These are phyloP conservation scores for Centropyge bicolor DNA, from an alignment of 2,797 vertebrate species.

Conservation along the genomic window DNA sequence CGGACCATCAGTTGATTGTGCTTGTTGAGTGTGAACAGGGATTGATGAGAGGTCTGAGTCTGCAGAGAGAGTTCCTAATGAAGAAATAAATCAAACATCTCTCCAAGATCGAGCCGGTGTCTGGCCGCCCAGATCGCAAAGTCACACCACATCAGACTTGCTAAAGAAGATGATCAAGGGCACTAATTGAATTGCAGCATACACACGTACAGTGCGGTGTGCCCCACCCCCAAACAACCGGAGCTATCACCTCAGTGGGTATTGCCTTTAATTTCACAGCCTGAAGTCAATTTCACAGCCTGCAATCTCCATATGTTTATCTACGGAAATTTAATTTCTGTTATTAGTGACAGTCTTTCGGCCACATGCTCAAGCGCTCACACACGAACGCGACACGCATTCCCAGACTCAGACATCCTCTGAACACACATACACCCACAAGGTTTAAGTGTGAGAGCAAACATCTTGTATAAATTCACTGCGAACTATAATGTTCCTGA, in stretches of 20 bases:
- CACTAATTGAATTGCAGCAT: slow-evolving; percentile 82
- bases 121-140: slow-evolving; percentile 53
- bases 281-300: slow-evolving; percentile 85
- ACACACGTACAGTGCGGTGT: slow-evolving; percentile 55
- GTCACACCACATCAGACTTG: slow-evolving; percentile 76
- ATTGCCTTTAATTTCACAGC: slow-evolving; percentile 82
- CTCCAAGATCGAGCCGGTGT: slow-evolving; percentile 59
- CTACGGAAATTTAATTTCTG: slow-evolving; percentile 78
- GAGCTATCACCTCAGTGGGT: slow-evolving; percentile 72
- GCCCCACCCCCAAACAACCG: slow-evolving; percentile 69
- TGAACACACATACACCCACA: slow-evolving; percentile 40
- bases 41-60: slow-evolving; percentile 77
- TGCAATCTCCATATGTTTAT: slow-evolving; percentile 83
- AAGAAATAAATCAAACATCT: slow-evolving; percentile 84
- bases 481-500: slow-evolving; percentile 11
- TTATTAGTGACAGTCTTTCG: slow-evolving; percentile 79
- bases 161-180: slow-evolving; percentile 80
- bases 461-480: slow-evolving; percentile 38
- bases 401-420: slow-evolving; percentile 40
- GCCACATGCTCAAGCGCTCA: slow-evolving; percentile 72
- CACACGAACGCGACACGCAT: slow-evolving; percentile 28
- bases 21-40: slow-evolving; percentile 73
- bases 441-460: slow-evolving; percentile 40
- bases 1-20: slow-evolving; percentile 65
- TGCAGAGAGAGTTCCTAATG: slow-evolving; percentile 77